Base-by-base conservation (phyloP, 1,140 invertebrate genomes). In the Drosophila ercepeae region DNA sequence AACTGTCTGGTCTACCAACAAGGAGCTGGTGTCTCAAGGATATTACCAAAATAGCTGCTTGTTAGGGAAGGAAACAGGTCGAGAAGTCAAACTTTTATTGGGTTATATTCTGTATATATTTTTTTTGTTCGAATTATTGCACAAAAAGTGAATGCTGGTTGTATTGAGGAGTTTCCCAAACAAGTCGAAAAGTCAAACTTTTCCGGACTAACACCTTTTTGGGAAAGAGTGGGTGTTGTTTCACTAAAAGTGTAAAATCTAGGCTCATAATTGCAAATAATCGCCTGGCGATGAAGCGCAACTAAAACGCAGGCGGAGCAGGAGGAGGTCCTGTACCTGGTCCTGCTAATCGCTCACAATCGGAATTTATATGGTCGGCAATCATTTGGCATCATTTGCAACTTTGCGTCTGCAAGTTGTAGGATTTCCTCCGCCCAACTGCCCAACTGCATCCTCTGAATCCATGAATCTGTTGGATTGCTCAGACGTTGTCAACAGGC, bases 361-460 rank as follows among this genome's bases (percentile, higher is more conserved):
- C 82, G 76, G 64, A 73, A 88, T 86, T 86, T 88, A 86, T 86
- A 86, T 86, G 81, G 81, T 86, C 81, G 68, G 77, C 81, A 88
- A 86, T 86, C 81, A 86, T 86, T 86, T 86, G 81, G 76, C 81
- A 88, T 86, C 82, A 86, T 86, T 86, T 88, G 81, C 76, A 83
- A 74, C 78, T 67, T 67, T 67, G 45, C 46, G 59, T 50, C 60
- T 61, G 42, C 36, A 19, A 11, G 25, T 32, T 32, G 29, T 7
- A 25, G 25, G 7, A 42, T 18, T 55, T 51, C 51, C 21, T 18
- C 16, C 27, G 29, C 41, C 54, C n/a, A 7, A 6, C 5, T 41
- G n/a, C 11, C 32, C 21, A 19, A 18, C 32, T 21, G 14, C 53
- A n/a, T n/a, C 58, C 39, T 36, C 39, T 34, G 44, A 19, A 39